Conservation (phyloP, 64 coral and sea anemone species). For the Exaiptasia diaphana region DNA sequence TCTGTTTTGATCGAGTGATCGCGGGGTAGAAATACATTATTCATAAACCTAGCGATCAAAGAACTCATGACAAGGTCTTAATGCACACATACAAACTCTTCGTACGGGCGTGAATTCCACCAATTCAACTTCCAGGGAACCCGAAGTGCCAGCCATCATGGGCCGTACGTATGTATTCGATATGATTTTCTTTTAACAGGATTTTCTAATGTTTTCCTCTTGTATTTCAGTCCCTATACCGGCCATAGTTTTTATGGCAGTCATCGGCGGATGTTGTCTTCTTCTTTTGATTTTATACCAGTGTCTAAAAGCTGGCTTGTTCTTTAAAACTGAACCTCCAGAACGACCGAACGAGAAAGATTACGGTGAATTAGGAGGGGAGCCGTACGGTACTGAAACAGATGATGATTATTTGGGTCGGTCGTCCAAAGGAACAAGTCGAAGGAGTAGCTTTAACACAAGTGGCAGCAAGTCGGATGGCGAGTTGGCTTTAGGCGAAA, state of each 20-base stretch:
- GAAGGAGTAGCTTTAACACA: constrained; percentile 91
- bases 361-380: constrained; percentile 71
- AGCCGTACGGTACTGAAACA: constrained; percentile 80
- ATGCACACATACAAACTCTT: not conserved
- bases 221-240: constrained; percentile 86
- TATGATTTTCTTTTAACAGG: not conserved
- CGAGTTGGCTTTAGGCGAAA: constrained; percentile 78
- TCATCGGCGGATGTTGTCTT: constrained; percentile 83
- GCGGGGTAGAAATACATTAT: constrained; percentile 53
- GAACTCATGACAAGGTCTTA: constrained; percentile 48
- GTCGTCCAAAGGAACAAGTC: constrained; percentile 86
- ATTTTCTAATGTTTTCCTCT: constrained; percentile 10
- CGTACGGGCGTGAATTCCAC: constrained; percentile 13
- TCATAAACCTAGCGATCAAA: constrained; percentile 64
- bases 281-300: constrained; percentile 75
- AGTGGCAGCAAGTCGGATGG: constrained; percentile 91
- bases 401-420: constrained; percentile 75
- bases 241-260: constrained; percentile 95
- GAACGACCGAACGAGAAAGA: constrained; percentile 64
- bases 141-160: constrained; percentile 48
- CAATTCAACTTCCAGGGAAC: constrained; percentile 12
- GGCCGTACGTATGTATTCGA: constrained; percentile 41
- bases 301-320: constrained; percentile 86
- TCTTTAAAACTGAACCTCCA: constrained; percentile 94
- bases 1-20: constrained; percentile 59